phyloP scores from a whole-genome alignment of 2,888 invertebrate genomes.

The Apodemia hepburni region DNA sequence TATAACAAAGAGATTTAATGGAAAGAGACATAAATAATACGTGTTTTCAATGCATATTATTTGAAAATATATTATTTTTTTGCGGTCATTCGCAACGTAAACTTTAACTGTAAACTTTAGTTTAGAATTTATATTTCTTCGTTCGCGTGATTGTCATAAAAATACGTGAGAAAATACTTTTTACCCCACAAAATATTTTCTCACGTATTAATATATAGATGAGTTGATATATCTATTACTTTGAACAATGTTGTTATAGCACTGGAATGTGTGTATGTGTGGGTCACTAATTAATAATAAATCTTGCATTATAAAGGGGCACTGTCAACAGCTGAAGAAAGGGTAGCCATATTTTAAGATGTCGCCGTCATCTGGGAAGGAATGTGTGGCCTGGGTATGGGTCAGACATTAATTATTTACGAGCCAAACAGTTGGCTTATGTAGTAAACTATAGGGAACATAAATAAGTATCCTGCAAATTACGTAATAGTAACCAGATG shows the following conservation, averaged over 20 bases:
- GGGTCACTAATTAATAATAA: conserved; percentile 78
- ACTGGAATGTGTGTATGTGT: conserved; percentile 6
- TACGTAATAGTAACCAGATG: neutral
- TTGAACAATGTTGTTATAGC: conserved; percentile 1
- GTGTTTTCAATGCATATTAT: too few species aligned
- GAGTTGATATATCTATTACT: neutral
- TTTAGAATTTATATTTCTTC: too few species aligned
- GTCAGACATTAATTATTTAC: conserved; percentile 53
- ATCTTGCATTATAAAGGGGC: conserved; percentile 48
- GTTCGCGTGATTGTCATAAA: too few species aligned
- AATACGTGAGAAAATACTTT: too few species aligned
- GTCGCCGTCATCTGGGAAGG: conserved; percentile 68
- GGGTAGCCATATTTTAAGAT: conserved; percentile 74
- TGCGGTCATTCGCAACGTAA: too few species aligned
- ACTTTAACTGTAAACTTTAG: too few species aligned
- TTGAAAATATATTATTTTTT: too few species aligned
- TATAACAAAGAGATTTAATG: too few species aligned
- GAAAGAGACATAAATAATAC: too few species aligned
- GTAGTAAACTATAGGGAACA: conserved; percentile 12
- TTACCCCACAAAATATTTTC: too few species aligned
- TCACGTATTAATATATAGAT: too few species aligned
- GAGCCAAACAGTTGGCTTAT: conserved; percentile 32
- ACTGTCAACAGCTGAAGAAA: conserved; percentile 65
- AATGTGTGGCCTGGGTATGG: conserved; percentile 50
- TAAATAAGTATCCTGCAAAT: neutral